Evolutionary conservation across 2,797 vertebrate species (phyloP), one percentile per base, ranked within the genome.

Genomic region (Myripristis murdjan): DNA sequence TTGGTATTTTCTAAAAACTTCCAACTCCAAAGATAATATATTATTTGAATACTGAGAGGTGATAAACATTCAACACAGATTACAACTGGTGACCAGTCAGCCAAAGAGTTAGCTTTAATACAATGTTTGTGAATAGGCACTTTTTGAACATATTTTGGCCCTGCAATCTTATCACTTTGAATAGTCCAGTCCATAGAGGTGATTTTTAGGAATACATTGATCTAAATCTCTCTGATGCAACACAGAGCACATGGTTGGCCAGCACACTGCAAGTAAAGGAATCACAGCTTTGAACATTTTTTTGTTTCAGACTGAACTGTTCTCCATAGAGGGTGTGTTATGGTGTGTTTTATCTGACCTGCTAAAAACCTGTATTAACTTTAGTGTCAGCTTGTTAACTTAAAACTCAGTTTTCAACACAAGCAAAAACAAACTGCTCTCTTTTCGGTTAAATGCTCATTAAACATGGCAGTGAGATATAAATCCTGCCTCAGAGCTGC

Each of bases 51-150:
- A 46, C 31, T 8, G 18, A 20, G 24, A 20, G 56, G n/a, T 71
- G 51, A 64, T 68, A 6, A 68, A 15, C 12, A 0, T 22, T 35
- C 26, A 64, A 14, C 1, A 39, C 12, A 10, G 18, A 46, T 46
- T 47, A 28, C 63, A 78, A 68, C 48, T 67, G 73, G 52, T 4
- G 4, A 79, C 52, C 47, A 65, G 24, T 72, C 49, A 86, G 70
- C 81, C 87, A 91, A 91, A 93, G 81, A 90, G 44, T 71, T 70
- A 52, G 16, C 76, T 82, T 77, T 78, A 83, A 64, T 48, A 51
- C 62, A 49, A 31, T 6, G 26, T 5, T 48, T 54, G 28, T 26
- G 55, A 11, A 18, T 7, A 20, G 22, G 39, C 33, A 39, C 20
- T 10, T 56, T 10, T 56, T 22, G 8, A 7, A 9, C 31, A 33